These are phyloP conservation scores for Diplosoma virens DNA, from an alignment of 23 tunicate species.

Conservation along the genomic window DNA sequence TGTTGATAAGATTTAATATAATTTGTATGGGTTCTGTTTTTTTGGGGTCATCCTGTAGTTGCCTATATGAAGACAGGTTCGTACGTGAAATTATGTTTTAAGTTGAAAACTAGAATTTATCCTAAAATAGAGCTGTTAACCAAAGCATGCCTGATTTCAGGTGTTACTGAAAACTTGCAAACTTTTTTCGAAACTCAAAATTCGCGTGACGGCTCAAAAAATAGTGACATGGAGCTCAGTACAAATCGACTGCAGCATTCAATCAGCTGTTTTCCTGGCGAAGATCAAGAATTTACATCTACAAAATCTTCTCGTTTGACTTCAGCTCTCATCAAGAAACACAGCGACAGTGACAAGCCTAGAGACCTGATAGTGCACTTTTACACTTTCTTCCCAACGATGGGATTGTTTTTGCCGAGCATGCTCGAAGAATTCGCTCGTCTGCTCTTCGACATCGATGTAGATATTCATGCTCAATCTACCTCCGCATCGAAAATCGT, in stretches of 20 bases:
- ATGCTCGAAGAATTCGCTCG: conserved; percentile 22
- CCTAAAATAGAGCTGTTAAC: too few relatives aligned
- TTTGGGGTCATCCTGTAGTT: too few relatives aligned
- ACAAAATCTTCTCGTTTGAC: neutral
- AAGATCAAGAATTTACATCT: neutral
- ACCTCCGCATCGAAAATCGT: conserved; percentile 33
- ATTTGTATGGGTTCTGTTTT: too few relatives aligned
- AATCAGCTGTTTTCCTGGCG: neutral
- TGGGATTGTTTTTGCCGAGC: conserved; percentile 32
- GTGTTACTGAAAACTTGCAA: conserved; percentile 11
- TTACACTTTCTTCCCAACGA: conserved; percentile 9
- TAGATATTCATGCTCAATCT: conserved; percentile 11
- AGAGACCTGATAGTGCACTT: conserved; percentile 14
- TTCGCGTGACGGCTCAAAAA: neutral
- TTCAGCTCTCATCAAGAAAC: neutral
- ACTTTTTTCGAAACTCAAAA: neutral
- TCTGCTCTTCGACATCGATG: conserved; percentile 20
- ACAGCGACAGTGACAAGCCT: neutral
- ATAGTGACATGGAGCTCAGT: neutral
- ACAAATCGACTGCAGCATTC: neutral
- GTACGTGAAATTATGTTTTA: too few relatives aligned
- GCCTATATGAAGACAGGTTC: too few relatives aligned
- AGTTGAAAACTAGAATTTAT: too few relatives aligned
- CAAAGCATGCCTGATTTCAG: neutral
- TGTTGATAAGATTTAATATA: too few relatives aligned